A percentile compares a stretch with the other conserved stretches of the same genome.
Conservation (phyloP, 2,888 invertebrate genomes). For the Tuta absoluta region DNA sequence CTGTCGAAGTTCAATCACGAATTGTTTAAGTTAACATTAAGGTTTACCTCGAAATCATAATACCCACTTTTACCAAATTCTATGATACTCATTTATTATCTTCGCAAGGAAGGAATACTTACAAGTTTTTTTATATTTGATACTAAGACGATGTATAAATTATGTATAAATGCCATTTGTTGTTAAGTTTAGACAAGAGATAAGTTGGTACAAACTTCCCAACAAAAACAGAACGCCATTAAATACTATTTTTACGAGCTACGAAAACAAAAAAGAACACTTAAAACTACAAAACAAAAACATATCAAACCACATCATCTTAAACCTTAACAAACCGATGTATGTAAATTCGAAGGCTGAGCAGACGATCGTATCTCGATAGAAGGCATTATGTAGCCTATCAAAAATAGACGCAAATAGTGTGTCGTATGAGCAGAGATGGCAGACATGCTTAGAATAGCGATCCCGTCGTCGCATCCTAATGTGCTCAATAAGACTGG, state of each 20-base stretch:
- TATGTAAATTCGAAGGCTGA: slow-evolving; percentile 16
- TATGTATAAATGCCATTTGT: neutral
- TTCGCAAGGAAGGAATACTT: too few relatives aligned
- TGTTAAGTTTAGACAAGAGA: neutral
- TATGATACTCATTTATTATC: too few relatives aligned
- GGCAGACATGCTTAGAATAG: slow-evolving; percentile 25
- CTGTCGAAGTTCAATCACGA: too few relatives aligned
- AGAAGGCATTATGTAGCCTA: slow-evolving; percentile 16
- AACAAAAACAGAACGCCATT: neutral
- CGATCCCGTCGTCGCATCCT: slow-evolving; percentile 39
- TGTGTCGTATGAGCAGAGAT: neutral
- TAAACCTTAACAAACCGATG: slow-evolving; percentile 11
- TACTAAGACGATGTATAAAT: neutral
- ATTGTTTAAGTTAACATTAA: too few relatives aligned
- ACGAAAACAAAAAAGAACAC: slow-evolving; percentile 5
- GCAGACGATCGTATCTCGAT: slow-evolving; percentile 11
- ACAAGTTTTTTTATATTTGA: neutral
- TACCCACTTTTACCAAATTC: too few relatives aligned
- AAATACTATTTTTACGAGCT: slow-evolving; percentile 9
- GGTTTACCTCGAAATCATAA: too few relatives aligned
- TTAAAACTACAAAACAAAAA: slow-evolving; percentile 11
- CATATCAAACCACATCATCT: slow-evolving; percentile 21
- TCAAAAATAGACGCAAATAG: slow-evolving; percentile 25
- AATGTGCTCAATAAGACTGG: slow-evolving; percentile 52
- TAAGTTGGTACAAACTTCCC: neutral